These are phyloP conservation scores for Ispidina lecontei DNA, from an alignment of 2,797 vertebrate species.

Conservation along the genomic window DNA sequence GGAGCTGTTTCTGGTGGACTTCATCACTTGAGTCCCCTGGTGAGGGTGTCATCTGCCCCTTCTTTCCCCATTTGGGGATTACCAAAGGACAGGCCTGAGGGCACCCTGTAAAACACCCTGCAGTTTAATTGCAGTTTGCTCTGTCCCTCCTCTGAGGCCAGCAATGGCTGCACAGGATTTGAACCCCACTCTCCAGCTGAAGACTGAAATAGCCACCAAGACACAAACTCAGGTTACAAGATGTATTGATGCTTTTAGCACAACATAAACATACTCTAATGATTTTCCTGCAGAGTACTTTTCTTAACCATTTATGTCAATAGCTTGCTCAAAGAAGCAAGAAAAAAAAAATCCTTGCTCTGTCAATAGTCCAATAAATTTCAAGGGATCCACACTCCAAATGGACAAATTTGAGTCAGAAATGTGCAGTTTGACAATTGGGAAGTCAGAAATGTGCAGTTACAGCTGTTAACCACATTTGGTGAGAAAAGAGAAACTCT, in stretches of 20 bases:
- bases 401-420: neutral
- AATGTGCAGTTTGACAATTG: neutral
- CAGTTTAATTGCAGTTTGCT: neutral
- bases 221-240: neutral
- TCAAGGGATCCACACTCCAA: neutral
- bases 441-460: neutral
- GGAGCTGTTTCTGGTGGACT: neutral
- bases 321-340: neutral
- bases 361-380: neutral
- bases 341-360: neutral
- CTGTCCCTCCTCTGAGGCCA: neutral
- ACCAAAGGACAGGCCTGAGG: neutral
- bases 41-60: neutral
- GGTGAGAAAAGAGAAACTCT: neutral
- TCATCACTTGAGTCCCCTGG: neutral
- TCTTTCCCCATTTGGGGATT: neutral
- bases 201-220: neutral
- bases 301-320: neutral
- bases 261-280: neutral
- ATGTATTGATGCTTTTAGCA: neutral
- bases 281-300: neutral
- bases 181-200: neutral
- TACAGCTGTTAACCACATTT: neutral
- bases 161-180: neutral
- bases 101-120: fast-evolving